A percentile compares a stretch with the other conserved stretches of the same genome.
Evolutionary conservation across 1,140 invertebrate genomes (phyloP).

Genomic region (Zeugodacus cucurbitae): DNA sequence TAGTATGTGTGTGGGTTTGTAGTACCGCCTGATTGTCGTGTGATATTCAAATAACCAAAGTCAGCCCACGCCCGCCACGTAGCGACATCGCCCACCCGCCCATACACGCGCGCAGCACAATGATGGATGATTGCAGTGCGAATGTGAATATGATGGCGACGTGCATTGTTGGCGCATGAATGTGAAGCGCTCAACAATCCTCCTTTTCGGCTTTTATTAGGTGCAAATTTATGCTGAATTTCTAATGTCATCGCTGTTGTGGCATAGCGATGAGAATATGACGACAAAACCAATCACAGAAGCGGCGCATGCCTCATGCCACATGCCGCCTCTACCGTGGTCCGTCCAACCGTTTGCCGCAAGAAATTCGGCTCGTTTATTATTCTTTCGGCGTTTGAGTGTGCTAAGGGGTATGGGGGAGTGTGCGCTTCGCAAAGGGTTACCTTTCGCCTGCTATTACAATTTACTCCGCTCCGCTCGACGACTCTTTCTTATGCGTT

Average conservation of each 20-base stretch:
- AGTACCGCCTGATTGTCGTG: not conserved
- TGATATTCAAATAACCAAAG: not conserved
- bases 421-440: not conserved
- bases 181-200: not conserved
- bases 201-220: conserved; percentile 23
- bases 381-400: conserved; percentile 2
- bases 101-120: not conserved
- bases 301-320: too few species aligned
- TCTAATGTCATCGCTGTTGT: conserved; percentile 34
- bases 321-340: not conserved
- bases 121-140: conserved; percentile 24
- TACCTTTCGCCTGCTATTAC: not conserved
- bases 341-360: not conserved
- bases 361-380: conserved; percentile 8
- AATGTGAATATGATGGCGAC: not conserved
- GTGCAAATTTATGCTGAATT: conserved; percentile 43
- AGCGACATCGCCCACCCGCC: not conserved
- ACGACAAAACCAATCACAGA: not conserved
- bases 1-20: not conserved
- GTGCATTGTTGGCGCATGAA: not conserved
- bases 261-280: conserved; percentile 32
- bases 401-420: not conserved
- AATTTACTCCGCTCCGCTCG: not conserved
- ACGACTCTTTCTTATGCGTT: not conserved
- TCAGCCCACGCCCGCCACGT: not conserved